Conservation (phyloP, 2,888 invertebrate species). For the Platycheirus rosarum region DNA sequence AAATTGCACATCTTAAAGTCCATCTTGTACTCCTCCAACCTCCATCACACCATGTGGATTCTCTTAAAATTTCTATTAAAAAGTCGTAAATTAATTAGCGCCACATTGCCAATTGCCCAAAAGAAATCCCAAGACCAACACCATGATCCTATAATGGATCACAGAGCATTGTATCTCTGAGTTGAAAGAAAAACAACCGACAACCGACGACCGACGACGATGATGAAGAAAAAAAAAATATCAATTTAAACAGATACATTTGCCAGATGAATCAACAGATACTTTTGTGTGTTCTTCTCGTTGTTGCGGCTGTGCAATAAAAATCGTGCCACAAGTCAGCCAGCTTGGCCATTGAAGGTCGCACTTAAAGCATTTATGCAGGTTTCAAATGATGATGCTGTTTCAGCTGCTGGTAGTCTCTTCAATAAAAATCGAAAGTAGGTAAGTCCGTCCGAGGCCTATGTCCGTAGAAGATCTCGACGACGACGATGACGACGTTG, state of each 20-base stretch:
- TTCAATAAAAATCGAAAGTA: constrained; percentile 52
- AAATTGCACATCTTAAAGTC: too few species aligned
- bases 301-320: constrained; percentile 50
- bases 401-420: constrained; percentile 17
- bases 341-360: constrained; percentile 58
- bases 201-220: background rate
- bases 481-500: background rate
- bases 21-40: too few species aligned
- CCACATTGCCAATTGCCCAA: constrained; percentile 62
- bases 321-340: constrained; percentile 61
- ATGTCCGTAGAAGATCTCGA: constrained; percentile 10
- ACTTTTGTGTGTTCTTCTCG: constrained; percentile 12
- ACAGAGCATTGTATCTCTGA: background rate
- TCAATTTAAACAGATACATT: constrained; percentile 56
- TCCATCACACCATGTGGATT: too few species aligned
- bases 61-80: constrained; percentile 73
- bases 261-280: constrained; percentile 64
- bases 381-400: constrained; percentile 31
- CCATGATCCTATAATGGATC: constrained; percentile 43
- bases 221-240: constrained; percentile 1
- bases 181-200: constrained; percentile 28
- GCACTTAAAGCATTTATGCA: constrained; percentile 51
- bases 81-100: constrained; percentile 75
- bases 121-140: constrained; percentile 35
- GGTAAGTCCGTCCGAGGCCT: constrained; percentile 31